Base-by-base conservation (phyloP, 2,888 invertebrate genomes). In the Thyatira batis region DNA sequence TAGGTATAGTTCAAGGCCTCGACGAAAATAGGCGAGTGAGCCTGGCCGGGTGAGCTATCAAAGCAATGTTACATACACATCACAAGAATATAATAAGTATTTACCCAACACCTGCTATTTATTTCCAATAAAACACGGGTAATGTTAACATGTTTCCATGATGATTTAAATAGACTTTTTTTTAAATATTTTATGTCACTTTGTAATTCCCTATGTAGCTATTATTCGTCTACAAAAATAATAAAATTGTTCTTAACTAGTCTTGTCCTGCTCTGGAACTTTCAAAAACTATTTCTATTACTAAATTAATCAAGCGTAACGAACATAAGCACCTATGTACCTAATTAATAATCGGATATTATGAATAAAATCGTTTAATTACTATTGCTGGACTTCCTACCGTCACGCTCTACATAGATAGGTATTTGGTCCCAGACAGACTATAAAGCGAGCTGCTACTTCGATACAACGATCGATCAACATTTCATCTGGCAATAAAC, bases 381-480 rank as follows among this genome's bases (percentile, higher is more conserved):
- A 64, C 60, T 54, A 54, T 52, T 54, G 27, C 52, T 54, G 53
- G 57, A 55, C 68, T 80, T 82, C 75, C 78, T 80, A 80, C 76
- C 67, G 82, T 77, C 76, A 74, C 66, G 82, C 75, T 76, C 80
- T 60, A 84, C 58, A 80, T 82, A 51, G 17, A 27, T 52, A 51
- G 58, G 65, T 65, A 74, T 63, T 67, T 61, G 54, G 63, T 68
- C 60, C 55, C 55, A 79, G 83, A 77, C 84, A n/a, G n/a, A n/a
- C 86, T 72, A 81, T 72, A 57, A 54, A 58, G 52, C 61, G 61
- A 58, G 61, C 65, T 59, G 1, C 39, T 17, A 39, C 39, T 33
- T 13, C 30, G 8, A 39, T 39, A 6, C 33, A 39, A 17, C 33
- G 17, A 17, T 53, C 58, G 63, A 60, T 64, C 65, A 63, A 60